Conservation (phyloP, 2,888 invertebrate genomes). For the Fragum sueziense region DNA sequence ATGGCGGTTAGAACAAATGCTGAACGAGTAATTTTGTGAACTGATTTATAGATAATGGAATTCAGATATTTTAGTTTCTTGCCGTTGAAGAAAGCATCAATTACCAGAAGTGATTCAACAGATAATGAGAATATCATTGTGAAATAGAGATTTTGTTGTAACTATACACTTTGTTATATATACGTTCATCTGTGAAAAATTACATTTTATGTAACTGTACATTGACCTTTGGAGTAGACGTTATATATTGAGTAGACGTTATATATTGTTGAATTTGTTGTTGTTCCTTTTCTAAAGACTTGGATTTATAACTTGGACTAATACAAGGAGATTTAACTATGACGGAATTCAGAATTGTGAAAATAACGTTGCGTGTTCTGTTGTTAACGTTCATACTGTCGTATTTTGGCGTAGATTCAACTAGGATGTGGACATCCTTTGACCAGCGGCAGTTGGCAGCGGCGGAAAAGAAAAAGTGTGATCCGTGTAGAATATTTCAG, state of each 20-base stretch:
- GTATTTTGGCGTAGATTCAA: background rate
- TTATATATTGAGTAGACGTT: too few relatives aligned
- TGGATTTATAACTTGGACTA: background rate
- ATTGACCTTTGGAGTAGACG: too few relatives aligned
- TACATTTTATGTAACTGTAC: too few relatives aligned
- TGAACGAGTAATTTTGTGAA: background rate
- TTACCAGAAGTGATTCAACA: background rate
- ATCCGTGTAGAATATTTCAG: slow-evolving; percentile 55
- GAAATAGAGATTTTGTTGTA: background rate
- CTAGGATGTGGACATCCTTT: slow-evolving; percentile 41
- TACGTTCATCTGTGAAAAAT: too few relatives aligned
- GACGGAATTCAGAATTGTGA: background rate
- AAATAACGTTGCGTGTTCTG: background rate
- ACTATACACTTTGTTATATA: too few relatives aligned
- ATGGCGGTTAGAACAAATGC: background rate
- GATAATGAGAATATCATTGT: slow-evolving; percentile 6
- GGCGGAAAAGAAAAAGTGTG: slow-evolving; percentile 35
- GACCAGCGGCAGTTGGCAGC: slow-evolving; percentile 22
- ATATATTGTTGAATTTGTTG: too few relatives aligned
- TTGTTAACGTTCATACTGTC: background rate
- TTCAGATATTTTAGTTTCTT: background rate
- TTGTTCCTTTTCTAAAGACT: too few relatives aligned
- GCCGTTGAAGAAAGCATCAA: background rate
- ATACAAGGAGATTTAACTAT: background rate
- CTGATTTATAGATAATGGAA: slow-evolving; percentile 6